Evolutionary conservation across 2,888 invertebrate genomes (phyloP).

Genomic region (Nesidiocoris tenuis): DNA sequence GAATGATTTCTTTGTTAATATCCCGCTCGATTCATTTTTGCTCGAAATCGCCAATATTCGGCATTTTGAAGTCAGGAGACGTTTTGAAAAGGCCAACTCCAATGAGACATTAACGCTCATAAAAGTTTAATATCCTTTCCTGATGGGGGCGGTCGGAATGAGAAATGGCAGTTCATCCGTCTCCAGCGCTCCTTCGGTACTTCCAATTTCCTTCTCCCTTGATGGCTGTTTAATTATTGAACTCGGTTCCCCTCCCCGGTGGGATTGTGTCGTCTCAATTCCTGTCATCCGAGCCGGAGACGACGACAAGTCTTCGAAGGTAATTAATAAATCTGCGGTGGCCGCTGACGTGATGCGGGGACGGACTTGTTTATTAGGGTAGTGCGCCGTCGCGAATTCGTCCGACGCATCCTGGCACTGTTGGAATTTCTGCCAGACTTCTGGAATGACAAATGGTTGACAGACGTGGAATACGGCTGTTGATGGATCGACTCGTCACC

Average conservation of each 20-base stretch:
- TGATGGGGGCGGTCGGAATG: not conserved
- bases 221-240: not conserved
- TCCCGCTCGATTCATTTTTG: no score
- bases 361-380: constrained; percentile 23
- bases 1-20: no score
- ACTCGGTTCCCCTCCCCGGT: not conserved
- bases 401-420: no score
- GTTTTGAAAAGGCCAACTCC: constrained; percentile 12
- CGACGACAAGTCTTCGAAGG: constrained; percentile 10
- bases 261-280: not conserved
- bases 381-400: not conserved
- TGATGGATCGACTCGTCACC: no score
- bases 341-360: not conserved
- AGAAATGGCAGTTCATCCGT: not conserved
- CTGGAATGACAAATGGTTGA: no score
- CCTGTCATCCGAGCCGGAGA: not conserved
- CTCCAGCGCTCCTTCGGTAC: not conserved
- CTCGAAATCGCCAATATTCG: no score
- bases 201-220: not conserved
- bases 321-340: constrained; percentile 37
- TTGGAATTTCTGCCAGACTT: no score
- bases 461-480: no score
- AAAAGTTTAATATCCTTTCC: constrained; percentile 17
- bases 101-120: constrained; percentile 25
- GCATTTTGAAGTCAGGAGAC: constrained; percentile 12